Conservation (phyloP, 1,140 invertebrate species). For the Formica exsecta region DNA sequence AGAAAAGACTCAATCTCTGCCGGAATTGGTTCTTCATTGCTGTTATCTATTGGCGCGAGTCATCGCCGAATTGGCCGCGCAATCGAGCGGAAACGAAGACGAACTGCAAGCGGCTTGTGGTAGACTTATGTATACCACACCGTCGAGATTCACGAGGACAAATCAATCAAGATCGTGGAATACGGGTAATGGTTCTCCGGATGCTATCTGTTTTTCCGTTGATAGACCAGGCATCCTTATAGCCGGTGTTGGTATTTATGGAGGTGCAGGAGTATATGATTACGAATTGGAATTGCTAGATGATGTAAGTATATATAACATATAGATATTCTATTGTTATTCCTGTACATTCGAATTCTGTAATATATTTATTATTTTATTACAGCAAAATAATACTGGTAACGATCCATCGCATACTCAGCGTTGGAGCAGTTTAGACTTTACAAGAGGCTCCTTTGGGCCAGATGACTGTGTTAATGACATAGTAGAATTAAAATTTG, state of each 20-base stretch:
- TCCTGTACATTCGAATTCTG: neutral
- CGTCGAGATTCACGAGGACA: conserved; percentile 95
- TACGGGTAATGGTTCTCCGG: conserved; percentile 97
- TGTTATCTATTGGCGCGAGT: conserved; percentile 95
- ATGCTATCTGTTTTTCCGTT: conserved; percentile 98
- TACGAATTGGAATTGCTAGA: conserved; percentile 97
- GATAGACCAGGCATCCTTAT: conserved; percentile 96
- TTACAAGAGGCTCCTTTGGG: conserved; percentile 91
- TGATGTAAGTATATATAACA: conserved; percentile 87
- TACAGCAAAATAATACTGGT: conserved; percentile 84
- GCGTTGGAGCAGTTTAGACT: conserved; percentile 92
- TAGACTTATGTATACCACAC: conserved; percentile 93
- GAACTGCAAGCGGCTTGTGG: conserved; percentile 89
- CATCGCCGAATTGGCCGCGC: conserved; percentile 95
- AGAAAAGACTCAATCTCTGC: conserved; percentile 87
- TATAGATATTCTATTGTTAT: conserved; percentile 7
- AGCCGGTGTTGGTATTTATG: conserved; percentile 95
- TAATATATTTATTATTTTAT: conserved; percentile 34
- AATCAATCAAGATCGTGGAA: conserved; percentile 97
- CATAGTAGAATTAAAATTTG: conserved; percentile 96
- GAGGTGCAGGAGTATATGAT: conserved; percentile 94
- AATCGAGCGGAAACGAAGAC: conserved; percentile 90
- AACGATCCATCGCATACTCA: conserved; percentile 88
- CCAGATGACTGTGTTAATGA: conserved; percentile 92
- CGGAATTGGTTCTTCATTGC: conserved; percentile 92